These are phyloP conservation scores for Centropyge bicolor DNA, from an alignment of 2,797 vertebrate genomes.

Conservation along the genomic window DNA sequence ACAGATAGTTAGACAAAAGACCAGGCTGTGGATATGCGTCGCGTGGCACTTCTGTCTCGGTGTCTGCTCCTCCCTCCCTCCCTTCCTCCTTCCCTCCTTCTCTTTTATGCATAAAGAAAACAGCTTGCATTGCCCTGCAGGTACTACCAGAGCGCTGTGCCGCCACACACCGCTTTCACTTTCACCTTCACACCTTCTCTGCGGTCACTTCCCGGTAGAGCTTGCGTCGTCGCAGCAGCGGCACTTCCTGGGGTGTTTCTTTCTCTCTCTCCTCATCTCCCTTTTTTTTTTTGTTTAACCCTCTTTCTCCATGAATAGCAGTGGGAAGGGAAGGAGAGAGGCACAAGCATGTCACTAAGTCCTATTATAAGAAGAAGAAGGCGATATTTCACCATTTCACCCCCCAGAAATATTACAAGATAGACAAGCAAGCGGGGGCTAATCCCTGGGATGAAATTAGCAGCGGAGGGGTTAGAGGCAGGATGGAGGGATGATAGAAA, in stretches of 20 bases:
- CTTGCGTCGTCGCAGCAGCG: slow-evolving; percentile 80
- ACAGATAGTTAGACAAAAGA: slow-evolving; percentile 65
- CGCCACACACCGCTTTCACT: slow-evolving; percentile 87
- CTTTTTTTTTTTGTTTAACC: slow-evolving; percentile 30
- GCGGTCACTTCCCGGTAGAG: slow-evolving; percentile 91
- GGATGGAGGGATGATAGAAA: slow-evolving; percentile 86
- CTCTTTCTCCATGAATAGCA: slow-evolving; percentile 59
- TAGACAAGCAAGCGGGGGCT: slow-evolving; percentile 92
- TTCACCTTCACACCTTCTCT: slow-evolving; percentile 95
- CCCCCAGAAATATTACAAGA: slow-evolving; percentile 94
- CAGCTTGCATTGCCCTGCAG: slow-evolving; percentile 88
- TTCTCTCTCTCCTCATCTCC: slow-evolving; percentile 51
- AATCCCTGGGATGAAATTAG: slow-evolving; percentile 99
- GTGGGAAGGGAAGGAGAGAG: slow-evolving; percentile 54
- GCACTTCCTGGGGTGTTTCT: slow-evolving; percentile 77
- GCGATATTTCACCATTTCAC: slow-evolving; percentile 92
- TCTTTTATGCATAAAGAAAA: slow-evolving; percentile 87
- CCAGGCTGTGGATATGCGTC: slow-evolving; percentile 47
- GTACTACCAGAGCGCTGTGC: slow-evolving; percentile 81
- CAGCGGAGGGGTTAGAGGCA: slow-evolving; percentile 94
- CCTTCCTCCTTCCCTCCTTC: slow-evolving; percentile 52
- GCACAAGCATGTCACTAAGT: slow-evolving; percentile 87
- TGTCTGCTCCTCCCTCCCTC: slow-evolving; percentile 29
- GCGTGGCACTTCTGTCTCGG: slow-evolving; percentile 41
- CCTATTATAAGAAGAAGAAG: slow-evolving; percentile 95